Conservation (phyloP, 2,888 invertebrate species). For the Epinotia demarniana region DNA sequence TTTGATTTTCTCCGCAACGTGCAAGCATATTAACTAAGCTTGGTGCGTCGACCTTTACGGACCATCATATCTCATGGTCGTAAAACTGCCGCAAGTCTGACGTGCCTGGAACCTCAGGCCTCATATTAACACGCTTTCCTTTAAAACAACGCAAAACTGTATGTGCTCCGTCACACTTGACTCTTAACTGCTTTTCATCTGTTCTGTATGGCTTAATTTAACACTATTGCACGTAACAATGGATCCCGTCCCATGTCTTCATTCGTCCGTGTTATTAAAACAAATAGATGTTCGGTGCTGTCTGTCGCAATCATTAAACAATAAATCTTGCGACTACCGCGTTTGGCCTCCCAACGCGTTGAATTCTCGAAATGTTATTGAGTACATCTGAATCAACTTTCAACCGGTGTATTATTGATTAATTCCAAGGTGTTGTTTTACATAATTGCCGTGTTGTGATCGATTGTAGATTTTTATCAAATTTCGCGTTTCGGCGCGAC, state of each 20-base stretch:
- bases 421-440: conserved; percentile 50
- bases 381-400: conserved; percentile 42
- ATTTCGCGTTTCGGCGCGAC: conserved; percentile 31
- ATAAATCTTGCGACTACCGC: conserved; percentile 65
- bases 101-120: conserved; percentile 51
- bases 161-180: conserved; percentile 4
- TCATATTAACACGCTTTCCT: conserved; percentile 45
- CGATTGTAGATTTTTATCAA: conserved; percentile 28
- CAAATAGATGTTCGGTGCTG: conserved; percentile 67
- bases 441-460: conserved; percentile 48
- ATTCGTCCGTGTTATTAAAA: conserved; percentile 63
- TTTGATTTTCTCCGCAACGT: conserved; percentile 76
- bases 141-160: conserved; percentile 25
- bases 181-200: conserved; percentile 30
- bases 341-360: conserved; percentile 55
- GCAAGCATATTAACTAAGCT: conserved; percentile 71
- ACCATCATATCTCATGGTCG: conserved; percentile 58
- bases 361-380: conserved; percentile 49
- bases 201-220: conserved; percentile 35
- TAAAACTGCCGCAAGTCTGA: conserved; percentile 53
- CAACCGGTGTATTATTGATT: conserved; percentile 35
- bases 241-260: conserved; percentile 31
- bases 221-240: conserved; percentile 24
- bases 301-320: conserved; percentile 70
- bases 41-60: conserved; percentile 66